phyloP scores from a whole-genome alignment of 2,113 vertebrate species.

The Ceyx cyanopectus region DNA sequence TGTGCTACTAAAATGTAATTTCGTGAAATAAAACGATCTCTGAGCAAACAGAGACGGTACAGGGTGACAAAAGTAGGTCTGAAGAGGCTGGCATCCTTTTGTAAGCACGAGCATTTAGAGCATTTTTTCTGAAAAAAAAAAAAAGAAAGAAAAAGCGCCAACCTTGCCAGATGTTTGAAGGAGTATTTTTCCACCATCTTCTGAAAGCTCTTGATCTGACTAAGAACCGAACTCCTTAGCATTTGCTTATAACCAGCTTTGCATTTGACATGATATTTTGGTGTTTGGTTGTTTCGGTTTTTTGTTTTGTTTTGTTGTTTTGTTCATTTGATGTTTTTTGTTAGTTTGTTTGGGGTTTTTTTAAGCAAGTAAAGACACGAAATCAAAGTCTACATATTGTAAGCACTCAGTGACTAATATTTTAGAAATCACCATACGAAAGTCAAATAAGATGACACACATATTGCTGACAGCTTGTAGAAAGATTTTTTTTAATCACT shows the following conservation, averaged over 20 bases:
- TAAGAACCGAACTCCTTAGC: background rate
- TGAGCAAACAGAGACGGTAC: constrained; percentile 39
- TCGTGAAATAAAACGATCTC: constrained; percentile 51
- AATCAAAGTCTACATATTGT: constrained; percentile 3
- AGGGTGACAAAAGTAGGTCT: constrained; percentile 8
- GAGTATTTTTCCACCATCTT: constrained; percentile 30
- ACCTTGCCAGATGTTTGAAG: background rate
- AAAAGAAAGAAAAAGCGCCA: background rate
- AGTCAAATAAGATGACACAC: constrained; percentile 56
- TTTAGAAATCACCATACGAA: constrained; percentile 50
- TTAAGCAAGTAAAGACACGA: background rate
- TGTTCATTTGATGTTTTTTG: too few species aligned
- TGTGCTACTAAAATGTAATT: constrained; percentile 62
- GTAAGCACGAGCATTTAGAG: background rate
- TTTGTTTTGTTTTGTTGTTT: too few species aligned
- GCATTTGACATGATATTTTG: background rate
- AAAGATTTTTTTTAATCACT: constrained; percentile 58
- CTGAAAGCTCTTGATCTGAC: background rate
- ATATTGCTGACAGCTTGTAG: constrained; percentile 46
- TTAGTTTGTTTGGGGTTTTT: background rate
- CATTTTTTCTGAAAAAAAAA: background rate
- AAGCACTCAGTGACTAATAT: background rate
- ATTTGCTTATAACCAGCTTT: background rate
- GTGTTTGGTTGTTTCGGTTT: too few species aligned
- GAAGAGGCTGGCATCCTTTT: background rate